These are phyloP conservation scores for Andrena praecox DNA, from an alignment of 2,888 invertebrate genomes.

Conservation along the genomic window DNA sequence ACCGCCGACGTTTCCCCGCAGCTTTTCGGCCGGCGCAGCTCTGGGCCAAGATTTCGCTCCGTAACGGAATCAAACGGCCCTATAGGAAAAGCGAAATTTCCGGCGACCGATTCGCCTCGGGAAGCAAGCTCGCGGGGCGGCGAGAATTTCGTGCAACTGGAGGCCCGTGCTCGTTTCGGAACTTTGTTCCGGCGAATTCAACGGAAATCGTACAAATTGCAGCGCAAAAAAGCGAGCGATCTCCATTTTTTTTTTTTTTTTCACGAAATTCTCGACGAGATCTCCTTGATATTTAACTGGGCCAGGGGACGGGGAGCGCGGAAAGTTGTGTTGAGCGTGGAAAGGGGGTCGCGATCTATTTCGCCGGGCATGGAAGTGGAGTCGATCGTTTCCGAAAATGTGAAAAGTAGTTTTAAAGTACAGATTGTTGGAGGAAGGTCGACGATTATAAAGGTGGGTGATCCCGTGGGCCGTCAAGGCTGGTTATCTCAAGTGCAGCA, in stretches of 20 bases:
- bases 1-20: constrained; percentile 36
- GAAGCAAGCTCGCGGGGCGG: neutral
- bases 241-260: neutral
- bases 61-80: constrained; percentile 40
- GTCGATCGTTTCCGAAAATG: neutral
- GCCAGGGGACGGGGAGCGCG: too few species aligned
- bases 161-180: neutral
- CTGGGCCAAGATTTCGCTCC: constrained; percentile 19
- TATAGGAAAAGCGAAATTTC: constrained; percentile 44
- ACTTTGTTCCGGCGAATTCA: neutral
- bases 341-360: neutral
- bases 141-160: neutral
- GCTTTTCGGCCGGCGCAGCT: constrained; percentile 5
- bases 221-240: neutral
- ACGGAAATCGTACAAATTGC: constrained; percentile 4
- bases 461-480: constrained; percentile 50
- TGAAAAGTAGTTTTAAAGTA: neutral
- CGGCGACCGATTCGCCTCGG: neutral
- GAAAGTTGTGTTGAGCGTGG: too few species aligned
- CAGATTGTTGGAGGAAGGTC: neutral
- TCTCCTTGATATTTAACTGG: too few species aligned
- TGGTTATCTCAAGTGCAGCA: constrained; percentile 62
- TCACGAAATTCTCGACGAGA: neutral
- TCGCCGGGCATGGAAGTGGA: neutral
- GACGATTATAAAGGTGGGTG: constrained; percentile 8